phyloP scores from a whole-genome alignment of 2,797 vertebrate genomes.

The Pangasius djambal region DNA sequence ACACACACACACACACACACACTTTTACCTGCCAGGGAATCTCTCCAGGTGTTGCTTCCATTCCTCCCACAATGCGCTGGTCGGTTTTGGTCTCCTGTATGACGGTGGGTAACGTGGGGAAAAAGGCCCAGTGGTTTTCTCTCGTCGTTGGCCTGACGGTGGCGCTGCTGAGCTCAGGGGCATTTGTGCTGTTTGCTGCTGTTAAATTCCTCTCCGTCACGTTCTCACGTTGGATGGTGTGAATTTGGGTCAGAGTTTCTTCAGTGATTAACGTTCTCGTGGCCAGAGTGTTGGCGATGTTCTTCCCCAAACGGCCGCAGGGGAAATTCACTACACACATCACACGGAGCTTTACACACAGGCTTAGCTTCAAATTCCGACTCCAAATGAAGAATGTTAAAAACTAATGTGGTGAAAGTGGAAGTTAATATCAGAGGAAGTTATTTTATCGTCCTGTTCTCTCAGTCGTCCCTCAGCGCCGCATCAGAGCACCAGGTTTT shows the following conservation, averaged over 20 bases:
- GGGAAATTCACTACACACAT: conserved; percentile 58
- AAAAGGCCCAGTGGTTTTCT: conserved; percentile 21
- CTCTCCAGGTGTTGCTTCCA: conserved; percentile 80
- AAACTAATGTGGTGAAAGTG: neutral
- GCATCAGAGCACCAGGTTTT: neutral
- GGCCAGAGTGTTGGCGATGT: neutral
- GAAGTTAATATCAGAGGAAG: neutral
- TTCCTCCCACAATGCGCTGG: conserved; percentile 82
- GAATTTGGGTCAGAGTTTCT: conserved; percentile 29
- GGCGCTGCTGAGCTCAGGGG: conserved; percentile 4
- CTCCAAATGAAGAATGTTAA: neutral
- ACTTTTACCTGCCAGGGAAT: conserved; percentile 93
- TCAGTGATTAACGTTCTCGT: neutral
- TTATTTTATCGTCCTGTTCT: too few relatives aligned
- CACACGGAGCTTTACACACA: neutral
- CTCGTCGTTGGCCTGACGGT: neutral
- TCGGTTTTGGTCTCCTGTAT: conserved; percentile 2
- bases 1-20: neutral
- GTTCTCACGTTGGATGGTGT: neutral
- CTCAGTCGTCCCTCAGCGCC: neutral
- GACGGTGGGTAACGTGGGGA: conserved; percentile 57
- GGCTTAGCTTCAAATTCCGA: neutral
- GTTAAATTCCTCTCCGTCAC: conserved; percentile 22
- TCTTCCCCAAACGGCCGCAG: conserved; percentile 65
- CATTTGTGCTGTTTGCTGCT: conserved; percentile 22